A percentile compares a stretch with the other conserved stretches of the same genome.
These are phyloP conservation scores for Laticauda laticaudata DNA, from an alignment of 2,113 vertebrate genomes.

Conservation along the genomic window DNA sequence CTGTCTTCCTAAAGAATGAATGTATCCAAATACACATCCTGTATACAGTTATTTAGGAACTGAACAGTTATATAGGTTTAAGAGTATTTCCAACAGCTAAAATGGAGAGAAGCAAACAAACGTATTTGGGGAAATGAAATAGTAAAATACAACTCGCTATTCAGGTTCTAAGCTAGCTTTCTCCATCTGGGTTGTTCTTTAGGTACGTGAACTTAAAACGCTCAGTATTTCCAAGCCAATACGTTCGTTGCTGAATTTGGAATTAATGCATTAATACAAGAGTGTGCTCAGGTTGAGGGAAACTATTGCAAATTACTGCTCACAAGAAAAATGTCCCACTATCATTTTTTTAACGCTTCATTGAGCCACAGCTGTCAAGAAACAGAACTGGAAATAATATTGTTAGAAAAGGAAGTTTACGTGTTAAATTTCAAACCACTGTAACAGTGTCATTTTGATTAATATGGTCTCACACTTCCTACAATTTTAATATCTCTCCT, in stretches of 20 bases:
- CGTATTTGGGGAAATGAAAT: neutral
- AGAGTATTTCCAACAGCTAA: neutral
- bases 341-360: slow-evolving; percentile 8
- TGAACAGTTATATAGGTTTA: neutral
- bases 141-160: neutral
- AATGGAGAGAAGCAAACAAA: neutral
- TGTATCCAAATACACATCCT: neutral
- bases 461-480: slow-evolving; percentile 14
- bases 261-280: neutral
- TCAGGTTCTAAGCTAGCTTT: neutral
- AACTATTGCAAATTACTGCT: neutral
- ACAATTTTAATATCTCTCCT: neutral
- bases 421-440: neutral
- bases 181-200: neutral
- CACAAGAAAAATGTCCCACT: neutral
- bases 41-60: neutral
- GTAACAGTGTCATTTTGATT: neutral
- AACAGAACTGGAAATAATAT: slow-evolving; percentile 11
- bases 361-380: slow-evolving; percentile 13
- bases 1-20: too few species aligned
- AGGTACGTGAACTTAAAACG: neutral
- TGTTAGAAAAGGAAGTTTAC: neutral
- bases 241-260: neutral
- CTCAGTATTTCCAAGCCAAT: neutral
- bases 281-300: neutral